Evolutionary conservation across 2,888 invertebrate species (phyloP).

Genomic region (Myopa testacea): DNA sequence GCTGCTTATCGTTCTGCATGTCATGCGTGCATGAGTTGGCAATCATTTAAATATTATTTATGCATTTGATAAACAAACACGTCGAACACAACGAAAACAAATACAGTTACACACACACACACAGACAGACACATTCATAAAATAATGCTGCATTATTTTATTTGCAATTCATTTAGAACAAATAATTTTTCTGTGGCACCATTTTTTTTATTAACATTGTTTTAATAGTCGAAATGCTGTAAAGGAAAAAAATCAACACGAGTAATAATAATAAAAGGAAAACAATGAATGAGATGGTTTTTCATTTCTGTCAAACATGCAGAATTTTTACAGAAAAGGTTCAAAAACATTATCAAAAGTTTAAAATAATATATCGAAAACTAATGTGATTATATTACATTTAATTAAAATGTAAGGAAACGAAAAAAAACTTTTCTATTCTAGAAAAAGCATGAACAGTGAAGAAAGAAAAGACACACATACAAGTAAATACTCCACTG

Average conservation of each 20-base stretch:
- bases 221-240: no score
- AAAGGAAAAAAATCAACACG: no score
- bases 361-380: neutral
- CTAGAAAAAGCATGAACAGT: neutral
- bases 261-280: no score
- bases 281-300: no score
- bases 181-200: neutral
- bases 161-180: slow-evolving; percentile 30
- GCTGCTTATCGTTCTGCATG: slow-evolving; percentile 17
- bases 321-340: neutral
- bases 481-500: neutral
- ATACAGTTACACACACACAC: neutral
- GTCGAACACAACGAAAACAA: slow-evolving; percentile 21
- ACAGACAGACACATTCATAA: neutral
- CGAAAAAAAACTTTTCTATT: neutral
- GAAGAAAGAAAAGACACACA: neutral
- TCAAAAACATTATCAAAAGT: neutral
- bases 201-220: neutral
- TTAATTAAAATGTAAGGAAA: neutral
- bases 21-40: slow-evolving; percentile 11
- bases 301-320: no score
- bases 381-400: neutral
- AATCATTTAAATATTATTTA: slow-evolving; percentile 31
- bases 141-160: slow-evolving; percentile 26
- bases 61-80: slow-evolving; percentile 26